Evolutionary conservation across 1,140 invertebrate genomes (phyloP), one percentile per base, ranked within the genome.

Genomic region (Ceratoteleas bidentatus): DNA sequence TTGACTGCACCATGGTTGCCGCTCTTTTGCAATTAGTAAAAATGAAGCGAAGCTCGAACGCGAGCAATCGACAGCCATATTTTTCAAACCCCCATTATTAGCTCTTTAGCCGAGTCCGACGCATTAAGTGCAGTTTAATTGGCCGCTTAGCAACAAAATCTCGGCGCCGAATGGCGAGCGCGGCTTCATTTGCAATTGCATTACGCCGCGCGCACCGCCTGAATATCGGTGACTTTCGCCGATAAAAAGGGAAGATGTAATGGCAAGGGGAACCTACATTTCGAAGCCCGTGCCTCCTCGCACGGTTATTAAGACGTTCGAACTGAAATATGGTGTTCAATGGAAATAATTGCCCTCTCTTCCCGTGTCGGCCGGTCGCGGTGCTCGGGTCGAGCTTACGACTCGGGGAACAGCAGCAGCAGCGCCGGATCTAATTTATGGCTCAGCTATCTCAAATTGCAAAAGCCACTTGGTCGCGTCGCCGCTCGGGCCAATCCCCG

Each of bases 241-340:
- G 45, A 64, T 64, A 57, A 78, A 70, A 70, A 70, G 32, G 32
- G 47, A 57, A 40, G 13, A 57, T 9, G 14, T 5, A 40, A 69
- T 38, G 8, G 14, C 3, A 52, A 36, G 53, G 24, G 49, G 24
- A 62, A 40, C 34, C 52, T 52, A 56, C 58, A 62, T 73, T 74
- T 74, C 45, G 60, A 50, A 40, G 61, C 47, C 62, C 15, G 32
- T 24, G 24, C 36, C 56, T 79, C 34, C 15, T 62, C 36, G 81
- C 84, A 80, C 83, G 81, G 86, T 88, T 89, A 89, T 89, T 89
- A 88, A 89, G 88, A 89, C 76, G 86, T 88, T 89, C 79, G 54
- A 86, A 83, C 87, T 88, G 85, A 89, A 88, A 88, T 89, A 88
- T 88, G 73, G 82, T 85, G 85, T 89, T 86, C 85, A 86, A 86